Base-by-base conservation (phyloP, 2,888 invertebrate species). In the Ormyrus thymus region DNA sequence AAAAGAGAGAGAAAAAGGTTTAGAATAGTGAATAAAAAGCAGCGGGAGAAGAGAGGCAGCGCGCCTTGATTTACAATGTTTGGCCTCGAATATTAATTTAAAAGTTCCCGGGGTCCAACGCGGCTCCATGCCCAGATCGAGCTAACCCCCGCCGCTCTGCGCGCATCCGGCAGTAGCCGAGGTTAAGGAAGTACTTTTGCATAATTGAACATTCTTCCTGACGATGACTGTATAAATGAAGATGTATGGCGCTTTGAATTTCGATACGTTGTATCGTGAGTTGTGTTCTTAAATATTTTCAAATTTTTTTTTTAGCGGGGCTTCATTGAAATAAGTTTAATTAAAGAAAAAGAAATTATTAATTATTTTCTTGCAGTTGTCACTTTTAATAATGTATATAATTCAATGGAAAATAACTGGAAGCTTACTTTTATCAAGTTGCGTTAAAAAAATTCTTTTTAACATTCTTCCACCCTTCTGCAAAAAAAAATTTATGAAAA, bases 181-280 rank as follows among this genome's bases (percentile, higher is more conserved):
- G 81, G 78, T 82, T 82, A 78, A 76, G 79, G 80, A 75, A 78
- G 84, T 81, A 84, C 82, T 87, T 86, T 85, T 88, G 87, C 87
- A 87, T 89, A 88, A 88, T 88, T 88, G 86, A 87, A 86, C 85
- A 86, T 87, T 87, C 86, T 86, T 87, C 82, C 81, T 77, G 71
- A 78, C 79, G 15, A 69, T n/a, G 0, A 6, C 29, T 29, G 29
- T 29, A 29, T 13, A 8, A 51, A 11, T 11, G 7, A 43, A 29
- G 15, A 59, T 7, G 3, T 6, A 13, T 6, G 8, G 50, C 11
- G 1, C 29, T 9, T 29, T 10, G 55, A 13, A 51, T 10, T 55
- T 9, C 68, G 55, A 29, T 29, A 29, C 29, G 29, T 29, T 29
- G 29, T 29, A 29, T 29, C 29, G 4, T 29, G 29, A 29, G 4